Percentiles rank a stretch among this genome's conserved stretches.
These are phyloP conservation scores for Diploscapter pachys DNA, from an alignment of 1,140 invertebrate genomes.

Conservation along the genomic window DNA sequence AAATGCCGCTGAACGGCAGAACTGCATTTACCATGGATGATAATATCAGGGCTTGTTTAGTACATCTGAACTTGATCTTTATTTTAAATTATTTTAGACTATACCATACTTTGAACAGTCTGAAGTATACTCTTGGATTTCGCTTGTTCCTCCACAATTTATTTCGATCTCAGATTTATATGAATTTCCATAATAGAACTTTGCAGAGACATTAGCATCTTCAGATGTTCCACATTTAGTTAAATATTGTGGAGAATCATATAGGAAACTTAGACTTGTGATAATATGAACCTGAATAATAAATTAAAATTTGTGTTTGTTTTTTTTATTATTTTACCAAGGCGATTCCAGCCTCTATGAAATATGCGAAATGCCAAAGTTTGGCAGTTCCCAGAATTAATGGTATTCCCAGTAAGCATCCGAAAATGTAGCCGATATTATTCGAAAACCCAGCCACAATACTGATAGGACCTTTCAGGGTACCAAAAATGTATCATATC, in stretches of 20 bases:
- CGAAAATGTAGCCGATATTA: conserved; percentile 35
- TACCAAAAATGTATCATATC: conserved; percentile 13
- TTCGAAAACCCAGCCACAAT: conserved; percentile 28
- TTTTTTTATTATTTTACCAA: not conserved
- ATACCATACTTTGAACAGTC: not conserved
- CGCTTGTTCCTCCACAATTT: not conserved
- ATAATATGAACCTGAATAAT: not conserved
- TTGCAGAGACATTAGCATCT: not conserved
- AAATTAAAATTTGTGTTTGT: not conserved
- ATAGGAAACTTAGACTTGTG: not conserved
- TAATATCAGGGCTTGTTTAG: conserved; percentile 19
- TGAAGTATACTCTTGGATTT: not conserved
- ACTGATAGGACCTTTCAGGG: conserved; percentile 22
- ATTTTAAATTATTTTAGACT: not conserved
- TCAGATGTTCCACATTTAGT: not conserved
- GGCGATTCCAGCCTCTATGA: conserved; percentile 15
- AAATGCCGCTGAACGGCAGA: conserved; percentile 30
- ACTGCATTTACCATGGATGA: conserved; percentile 23
- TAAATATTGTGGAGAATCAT: conserved; percentile 1
- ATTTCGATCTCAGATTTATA: not conserved
- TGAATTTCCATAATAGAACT: not conserved
- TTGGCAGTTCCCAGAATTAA: conserved; percentile 25
- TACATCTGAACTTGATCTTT: conserved; percentile 1
- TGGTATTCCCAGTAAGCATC: conserved; percentile 26
- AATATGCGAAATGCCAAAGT: conserved; percentile 27